phyloP scores from a whole-genome alignment of 2,888 invertebrate genomes.

The Lasius fuliginosus region DNA sequence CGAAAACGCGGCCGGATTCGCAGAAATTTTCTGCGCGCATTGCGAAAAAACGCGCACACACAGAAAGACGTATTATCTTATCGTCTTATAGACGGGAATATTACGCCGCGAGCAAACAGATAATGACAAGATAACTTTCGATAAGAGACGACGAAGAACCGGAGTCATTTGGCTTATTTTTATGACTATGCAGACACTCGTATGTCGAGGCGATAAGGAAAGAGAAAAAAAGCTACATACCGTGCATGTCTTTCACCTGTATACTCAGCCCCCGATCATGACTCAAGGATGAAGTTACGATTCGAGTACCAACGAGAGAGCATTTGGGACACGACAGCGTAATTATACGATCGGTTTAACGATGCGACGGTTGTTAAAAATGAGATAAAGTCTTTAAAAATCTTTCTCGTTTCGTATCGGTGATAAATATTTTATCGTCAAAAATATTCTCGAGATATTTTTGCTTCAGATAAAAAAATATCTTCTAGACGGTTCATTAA shows the following conservation, averaged over 20 bases:
- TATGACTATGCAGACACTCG: conserved; percentile 50
- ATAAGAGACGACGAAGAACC: conserved; percentile 60
- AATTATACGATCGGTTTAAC: conserved; percentile 13
- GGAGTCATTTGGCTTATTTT: conserved; percentile 60
- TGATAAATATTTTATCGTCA: neutral
- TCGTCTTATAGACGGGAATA: conserved; percentile 67
- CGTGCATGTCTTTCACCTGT: conserved; percentile 50
- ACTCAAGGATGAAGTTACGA: conserved; percentile 41
- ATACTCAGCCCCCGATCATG: conserved; percentile 49
- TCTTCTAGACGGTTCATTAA: neutral
- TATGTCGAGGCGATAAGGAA: conserved; percentile 41
- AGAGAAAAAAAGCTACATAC: neutral
- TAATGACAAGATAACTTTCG: conserved; percentile 72
- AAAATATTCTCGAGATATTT: conserved; percentile 16
- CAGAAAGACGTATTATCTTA: conserved; percentile 73
- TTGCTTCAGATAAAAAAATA: neutral
- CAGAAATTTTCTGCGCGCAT: conserved; percentile 5
- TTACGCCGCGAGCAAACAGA: conserved; percentile 78
- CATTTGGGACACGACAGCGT: neutral
- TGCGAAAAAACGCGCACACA: neutral
- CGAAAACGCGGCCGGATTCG: conserved; percentile 47
- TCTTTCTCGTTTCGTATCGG: neutral
- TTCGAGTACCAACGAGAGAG: conserved; percentile 16
- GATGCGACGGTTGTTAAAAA: conserved; percentile 5
- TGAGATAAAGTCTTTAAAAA: neutral